Base-by-base conservation (phyloP, 2,113 vertebrate species). In the Xerus inauris region DNA sequence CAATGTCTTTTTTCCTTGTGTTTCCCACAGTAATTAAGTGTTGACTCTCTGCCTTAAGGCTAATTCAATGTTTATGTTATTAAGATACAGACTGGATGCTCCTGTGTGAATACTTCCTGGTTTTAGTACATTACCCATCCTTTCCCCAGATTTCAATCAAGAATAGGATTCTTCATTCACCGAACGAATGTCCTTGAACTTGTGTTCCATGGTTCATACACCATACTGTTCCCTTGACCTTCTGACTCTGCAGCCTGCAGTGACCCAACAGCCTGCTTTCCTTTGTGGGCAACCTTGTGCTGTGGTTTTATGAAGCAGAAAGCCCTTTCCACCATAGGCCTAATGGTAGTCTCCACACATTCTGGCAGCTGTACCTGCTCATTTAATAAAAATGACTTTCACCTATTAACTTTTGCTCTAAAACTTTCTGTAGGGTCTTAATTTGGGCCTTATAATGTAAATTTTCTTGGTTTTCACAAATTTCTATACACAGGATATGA, bases 51-150 rank as follows among this genome's bases (percentile, higher is more conserved):
- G 87, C 77, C 93, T 94, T 92, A 65, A 49, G 93, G 72, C 90
- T 94, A 96, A 97, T 92, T 95, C 87, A 94, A 32, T 85, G 59
- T 65, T 95, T 81, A 88, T 45, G 72, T 62, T 81, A 45, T 97
- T 88, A 90, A 90, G 94, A 90, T 92, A 80, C 42, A 92, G 75
- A 72, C 79, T 92, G 54, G 87, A 40, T 92, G 45, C 65, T 90
- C 51, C 67, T 65, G 35, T 94, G 84, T 81, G 81, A 94, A 51
- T 85, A 24, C 22, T 77, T 65, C 8, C 65, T 92, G 51, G 57
- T 47, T 94, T 72, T 81, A 62, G 30, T 90, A 40, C 67, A 67
- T 95, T 85, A 65, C 6, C 42, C 40, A 89, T 82, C 54, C 8
- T 83, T 83, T 83, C 30, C 71, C 75, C 40, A 87, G 76, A 90